Base-by-base conservation (phyloP, 2,888 invertebrate genomes). In the Heliconius cydno region DNA sequence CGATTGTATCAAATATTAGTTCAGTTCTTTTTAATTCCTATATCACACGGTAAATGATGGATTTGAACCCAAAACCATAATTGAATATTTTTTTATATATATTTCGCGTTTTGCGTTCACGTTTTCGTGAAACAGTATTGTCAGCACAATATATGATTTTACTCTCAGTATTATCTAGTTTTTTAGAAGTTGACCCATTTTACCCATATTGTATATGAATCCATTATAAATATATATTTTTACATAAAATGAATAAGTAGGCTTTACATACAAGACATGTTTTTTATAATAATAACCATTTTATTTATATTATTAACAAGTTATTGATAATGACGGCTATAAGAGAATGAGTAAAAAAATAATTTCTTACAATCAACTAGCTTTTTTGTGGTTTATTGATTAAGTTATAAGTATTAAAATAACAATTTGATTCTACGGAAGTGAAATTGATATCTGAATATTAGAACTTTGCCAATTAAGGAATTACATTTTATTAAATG, bases 161-260 rank as follows among this genome's bases (percentile, higher is more conserved):
- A 74, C 66, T 89, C 90, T 90, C 93, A 93, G 93, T 93, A 93
- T 93, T 93, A 93, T 84, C 78, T 85, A 86, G 85, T 77, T 90
- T 88, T 89, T 85, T 93, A 93, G 90, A 90, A 85, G 90, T 89
- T 86, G 92, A 92, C 92, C 92, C 92, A 93, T 94, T 91, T 87
- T 90, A 89, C 87, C 71, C 70, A 63, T 79, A 72, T 41, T 65
- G n/a, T 67, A 73, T 63, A 75, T 70, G 46, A 67, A 34, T 78
- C 46, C 41, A n/a, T 38, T 78, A 63, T 63, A 68, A 74, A 60
- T 68, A 63, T 70, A 67, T 78, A 66, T 71, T 77, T 77, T 65
- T 67, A 71, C 70, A 66, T 71, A 68, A 60, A 19, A 25, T 28
- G 0, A 68, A 60, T 78, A 15, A 25, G 66, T 67, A n/a, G 30